phyloP scores from a whole-genome alignment of 2,797 vertebrate species.

The Tapirus indicus region DNA sequence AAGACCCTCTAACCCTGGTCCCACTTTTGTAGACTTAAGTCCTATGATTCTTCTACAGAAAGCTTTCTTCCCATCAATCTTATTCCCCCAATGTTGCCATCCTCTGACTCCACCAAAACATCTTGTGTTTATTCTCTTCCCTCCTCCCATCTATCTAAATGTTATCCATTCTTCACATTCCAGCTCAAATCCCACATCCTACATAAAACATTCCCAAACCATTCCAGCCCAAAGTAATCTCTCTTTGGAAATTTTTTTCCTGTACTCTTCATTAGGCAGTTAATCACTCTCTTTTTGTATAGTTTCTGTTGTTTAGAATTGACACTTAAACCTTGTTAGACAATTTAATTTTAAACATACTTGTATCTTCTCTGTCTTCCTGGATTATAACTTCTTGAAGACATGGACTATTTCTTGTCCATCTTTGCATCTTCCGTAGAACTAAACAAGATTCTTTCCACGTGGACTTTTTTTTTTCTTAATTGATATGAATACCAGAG shows the following conservation, averaged over 20 bases:
- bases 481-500: conserved; percentile 9
- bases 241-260: not conserved
- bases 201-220: not conserved
- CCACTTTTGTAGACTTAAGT: not conserved
- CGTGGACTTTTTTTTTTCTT: not conserved
- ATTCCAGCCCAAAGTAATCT: not conserved
- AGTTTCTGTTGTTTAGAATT: conserved; percentile 9
- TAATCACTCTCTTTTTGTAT: not conserved
- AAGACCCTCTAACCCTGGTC: not conserved
- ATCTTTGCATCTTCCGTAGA: not conserved
- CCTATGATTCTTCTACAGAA: not conserved
- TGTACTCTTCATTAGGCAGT: not conserved
- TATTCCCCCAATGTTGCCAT: not conserved
- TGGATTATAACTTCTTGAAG: conserved; percentile 38
- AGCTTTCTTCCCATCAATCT: not conserved
- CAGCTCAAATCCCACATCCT: not conserved
- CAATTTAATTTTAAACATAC: not conserved
- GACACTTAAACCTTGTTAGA: not conserved
- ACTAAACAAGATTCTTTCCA: not conserved
- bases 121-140: not conserved
- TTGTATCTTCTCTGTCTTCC: not conserved
- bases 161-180: conserved; percentile 59
- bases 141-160: conserved; percentile 10
- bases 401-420: not conserved
- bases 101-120: not conserved